phyloP scores from a whole-genome alignment of 2,113 vertebrate species.

The Condylura cristata region DNA sequence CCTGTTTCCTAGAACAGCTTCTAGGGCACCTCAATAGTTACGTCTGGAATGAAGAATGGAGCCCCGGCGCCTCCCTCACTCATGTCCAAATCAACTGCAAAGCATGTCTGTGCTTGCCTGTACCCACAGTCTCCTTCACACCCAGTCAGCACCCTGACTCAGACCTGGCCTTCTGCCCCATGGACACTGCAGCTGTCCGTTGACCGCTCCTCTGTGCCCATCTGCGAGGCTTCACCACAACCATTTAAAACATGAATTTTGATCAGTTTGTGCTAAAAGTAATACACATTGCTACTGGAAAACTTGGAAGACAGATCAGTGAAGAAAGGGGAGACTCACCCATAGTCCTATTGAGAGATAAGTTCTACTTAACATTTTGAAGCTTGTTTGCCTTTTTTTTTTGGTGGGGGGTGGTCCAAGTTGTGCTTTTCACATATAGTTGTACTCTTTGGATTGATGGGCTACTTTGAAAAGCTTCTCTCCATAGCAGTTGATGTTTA shows the following conservation, averaged over 20 bases:
- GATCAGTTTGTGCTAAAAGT: background rate
- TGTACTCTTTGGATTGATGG: background rate
- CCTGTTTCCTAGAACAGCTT: background rate
- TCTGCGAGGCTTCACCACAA: background rate
- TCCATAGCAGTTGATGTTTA: background rate
- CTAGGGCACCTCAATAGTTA: background rate
- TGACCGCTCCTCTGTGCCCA: background rate
- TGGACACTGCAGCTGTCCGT: no score
- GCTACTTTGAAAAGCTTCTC: background rate
- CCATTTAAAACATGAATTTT: slow-evolving; percentile 18
- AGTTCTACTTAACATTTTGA: background rate
- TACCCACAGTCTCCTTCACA: background rate
- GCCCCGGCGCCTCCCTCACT: background rate
- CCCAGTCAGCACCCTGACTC: background rate
- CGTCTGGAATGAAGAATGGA: background rate
- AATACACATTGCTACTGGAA: background rate
- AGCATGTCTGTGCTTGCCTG: background rate
- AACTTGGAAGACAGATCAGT: background rate
- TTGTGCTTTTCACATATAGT: background rate
- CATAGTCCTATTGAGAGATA: background rate
- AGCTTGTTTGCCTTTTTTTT: background rate
- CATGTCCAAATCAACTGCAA: background rate
- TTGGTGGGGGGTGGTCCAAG: background rate
- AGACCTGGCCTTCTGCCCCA: background rate
- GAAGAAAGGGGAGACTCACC: background rate